phyloP scores from a whole-genome alignment of 2,113 vertebrate species.

The Cercocebus atys region DNA sequence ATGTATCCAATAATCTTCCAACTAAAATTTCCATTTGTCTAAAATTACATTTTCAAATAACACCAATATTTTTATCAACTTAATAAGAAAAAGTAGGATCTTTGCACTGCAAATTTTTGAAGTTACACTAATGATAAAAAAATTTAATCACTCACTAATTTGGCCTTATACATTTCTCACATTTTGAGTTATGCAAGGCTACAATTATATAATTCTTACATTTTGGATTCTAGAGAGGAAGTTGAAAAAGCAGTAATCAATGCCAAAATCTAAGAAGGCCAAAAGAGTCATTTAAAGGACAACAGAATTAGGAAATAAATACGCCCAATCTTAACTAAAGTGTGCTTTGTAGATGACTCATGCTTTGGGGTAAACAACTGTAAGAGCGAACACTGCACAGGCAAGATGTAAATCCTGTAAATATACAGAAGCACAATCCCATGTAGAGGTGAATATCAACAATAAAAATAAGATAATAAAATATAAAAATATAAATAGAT shows the following conservation, averaged over 20 bases:
- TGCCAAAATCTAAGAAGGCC: background rate
- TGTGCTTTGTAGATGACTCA: slow-evolving; percentile 5
- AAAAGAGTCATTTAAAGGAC: background rate
- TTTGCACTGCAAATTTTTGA: background rate
- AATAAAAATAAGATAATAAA: slow-evolving; percentile 37
- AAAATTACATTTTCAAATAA: background rate
- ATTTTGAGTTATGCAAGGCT: background rate
- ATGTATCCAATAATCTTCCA: background rate
- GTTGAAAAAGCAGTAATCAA: background rate
- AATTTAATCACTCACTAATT: background rate
- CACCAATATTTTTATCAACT: background rate
- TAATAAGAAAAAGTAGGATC: background rate
- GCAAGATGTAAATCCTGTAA: background rate
- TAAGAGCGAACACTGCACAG: background rate
- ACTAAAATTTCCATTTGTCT: background rate
- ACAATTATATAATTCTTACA: background rate
- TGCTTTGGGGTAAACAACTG: background rate
- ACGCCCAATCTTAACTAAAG: background rate
- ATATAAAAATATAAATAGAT: background rate
- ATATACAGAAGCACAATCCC: background rate
- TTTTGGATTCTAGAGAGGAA: background rate
- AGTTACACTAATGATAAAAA: background rate
- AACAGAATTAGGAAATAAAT: background rate
- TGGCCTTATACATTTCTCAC: background rate
- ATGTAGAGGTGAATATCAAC: background rate